These are phyloP conservation scores for Trogon melanurus DNA, from an alignment of 2,113 vertebrate species.

Conservation along the genomic window DNA sequence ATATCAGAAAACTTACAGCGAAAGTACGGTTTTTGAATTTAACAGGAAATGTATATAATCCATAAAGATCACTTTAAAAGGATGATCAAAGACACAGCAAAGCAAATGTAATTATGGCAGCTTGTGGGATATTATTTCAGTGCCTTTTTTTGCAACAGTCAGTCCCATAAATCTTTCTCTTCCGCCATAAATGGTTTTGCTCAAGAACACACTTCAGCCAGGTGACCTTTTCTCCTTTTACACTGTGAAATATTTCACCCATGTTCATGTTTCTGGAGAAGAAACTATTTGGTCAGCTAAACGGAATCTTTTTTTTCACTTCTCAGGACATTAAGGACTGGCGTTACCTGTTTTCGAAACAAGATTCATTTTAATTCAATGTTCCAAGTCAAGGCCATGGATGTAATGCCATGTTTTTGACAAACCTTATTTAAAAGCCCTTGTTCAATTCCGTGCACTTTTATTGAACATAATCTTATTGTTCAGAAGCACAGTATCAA, in stretches of 20 bases:
- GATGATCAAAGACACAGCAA: background rate
- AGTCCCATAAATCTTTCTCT: background rate
- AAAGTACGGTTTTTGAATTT: background rate
- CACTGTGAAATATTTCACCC: background rate
- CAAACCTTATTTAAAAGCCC: background rate
- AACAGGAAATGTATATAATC: background rate
- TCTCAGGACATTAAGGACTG: background rate
- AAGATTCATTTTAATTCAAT: conserved; percentile 17
- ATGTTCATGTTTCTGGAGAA: background rate
- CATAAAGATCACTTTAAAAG: background rate
- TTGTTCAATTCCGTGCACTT: background rate
- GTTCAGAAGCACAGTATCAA: background rate
- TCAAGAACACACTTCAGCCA: background rate
- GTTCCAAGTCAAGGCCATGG: background rate
- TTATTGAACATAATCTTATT: background rate
- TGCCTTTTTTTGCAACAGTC: background rate
- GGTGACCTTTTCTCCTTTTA: background rate
- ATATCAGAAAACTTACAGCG: background rate
- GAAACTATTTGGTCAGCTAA: background rate
- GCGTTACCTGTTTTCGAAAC: background rate
- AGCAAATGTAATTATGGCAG: background rate
- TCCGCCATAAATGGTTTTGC: background rate
- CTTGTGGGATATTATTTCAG: background rate
- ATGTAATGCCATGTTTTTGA: background rate
- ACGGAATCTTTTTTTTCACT: background rate